Evolutionary conservation across 2,113 vertebrate genomes (phyloP).

Genomic region (Antechinus stuartii): DNA sequence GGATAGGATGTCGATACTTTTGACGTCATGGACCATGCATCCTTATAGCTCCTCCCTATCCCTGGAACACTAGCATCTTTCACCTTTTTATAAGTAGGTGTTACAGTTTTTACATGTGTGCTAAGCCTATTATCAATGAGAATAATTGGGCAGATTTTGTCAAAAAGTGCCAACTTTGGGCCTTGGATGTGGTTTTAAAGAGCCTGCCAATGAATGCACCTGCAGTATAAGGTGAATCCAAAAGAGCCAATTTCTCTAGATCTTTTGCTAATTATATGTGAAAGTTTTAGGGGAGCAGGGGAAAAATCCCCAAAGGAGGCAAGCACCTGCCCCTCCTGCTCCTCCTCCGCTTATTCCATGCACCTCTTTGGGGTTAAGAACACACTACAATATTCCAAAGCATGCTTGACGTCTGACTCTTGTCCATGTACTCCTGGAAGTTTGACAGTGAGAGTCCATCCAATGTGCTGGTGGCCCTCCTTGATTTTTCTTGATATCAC

Average conservation of each 20-base stretch:
- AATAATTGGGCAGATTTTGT: slow-evolving; percentile 67
- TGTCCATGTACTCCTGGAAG: not conserved
- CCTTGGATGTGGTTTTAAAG: slow-evolving; percentile 77
- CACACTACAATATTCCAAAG: not conserved
- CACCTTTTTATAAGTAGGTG: slow-evolving; percentile 31
- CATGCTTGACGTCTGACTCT: not conserved
- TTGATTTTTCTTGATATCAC: not conserved
- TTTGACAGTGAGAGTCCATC: not conserved
- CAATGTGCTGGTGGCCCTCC: not conserved
- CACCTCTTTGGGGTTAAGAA: not conserved
- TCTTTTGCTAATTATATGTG: slow-evolving; percentile 43
- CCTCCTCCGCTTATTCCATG: not conserved
- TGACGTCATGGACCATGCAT: not conserved
- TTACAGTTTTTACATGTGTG: not conserved
- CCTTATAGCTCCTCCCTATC: not conserved
- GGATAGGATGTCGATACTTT: not conserved
- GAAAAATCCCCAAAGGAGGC: slow-evolving; percentile 1
- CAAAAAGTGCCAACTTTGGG: slow-evolving; percentile 68
- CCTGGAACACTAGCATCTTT: not conserved
- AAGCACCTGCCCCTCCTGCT: not conserved
- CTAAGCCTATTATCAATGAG: slow-evolving; percentile 62
- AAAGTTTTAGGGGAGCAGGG: not conserved
- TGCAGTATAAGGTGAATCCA: slow-evolving; percentile 61
- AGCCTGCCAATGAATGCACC: slow-evolving; percentile 71
- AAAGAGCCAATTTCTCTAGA: slow-evolving; percentile 67